A percentile compares a stretch with the other conserved stretches of the same genome.
Evolutionary conservation across 2,797 vertebrate species (phyloP).

Genomic region (Periophthalmus magnuspinnatus): DNA sequence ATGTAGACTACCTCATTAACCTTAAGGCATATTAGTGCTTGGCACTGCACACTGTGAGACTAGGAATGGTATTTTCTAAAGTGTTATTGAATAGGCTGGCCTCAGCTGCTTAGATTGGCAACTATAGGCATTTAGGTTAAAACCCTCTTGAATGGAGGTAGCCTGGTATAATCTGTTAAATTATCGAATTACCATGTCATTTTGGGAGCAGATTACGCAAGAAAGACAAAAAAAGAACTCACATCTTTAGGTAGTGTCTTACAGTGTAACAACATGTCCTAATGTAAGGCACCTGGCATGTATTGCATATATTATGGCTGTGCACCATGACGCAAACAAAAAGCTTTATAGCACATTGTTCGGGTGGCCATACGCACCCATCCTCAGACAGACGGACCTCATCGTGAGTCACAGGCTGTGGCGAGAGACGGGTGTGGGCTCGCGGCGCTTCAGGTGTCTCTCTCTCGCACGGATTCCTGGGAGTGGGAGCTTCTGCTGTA

Average conservation of each 20-base stretch:
- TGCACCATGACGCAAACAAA: not conserved
- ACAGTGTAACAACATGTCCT: not conserved
- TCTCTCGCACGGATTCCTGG: slow-evolving; percentile 23
- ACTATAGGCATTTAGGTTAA: slow-evolving; percentile 13
- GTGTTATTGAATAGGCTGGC: slow-evolving; percentile 21
- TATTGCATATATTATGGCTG: not conserved
- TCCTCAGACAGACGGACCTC: slow-evolving; percentile 40
- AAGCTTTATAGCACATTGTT: slow-evolving; percentile 13
- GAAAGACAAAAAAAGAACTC: slow-evolving; percentile 59
- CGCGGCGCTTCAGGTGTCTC: slow-evolving; percentile 69
- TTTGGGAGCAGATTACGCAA: slow-evolving; percentile 47
- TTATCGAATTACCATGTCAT: slow-evolving; percentile 51
- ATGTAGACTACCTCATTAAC: slow-evolving; percentile 75
- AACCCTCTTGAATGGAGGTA: slow-evolving; percentile 12
- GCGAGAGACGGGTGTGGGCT: slow-evolving; percentile 57
- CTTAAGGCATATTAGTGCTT: slow-evolving; percentile 71
- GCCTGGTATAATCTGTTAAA: slow-evolving; percentile 25
- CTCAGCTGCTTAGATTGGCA: slow-evolving; percentile 47
- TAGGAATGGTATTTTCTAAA: slow-evolving; percentile 38
- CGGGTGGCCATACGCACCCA: slow-evolving; percentile 45
- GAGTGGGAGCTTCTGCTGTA: slow-evolving; percentile 37
- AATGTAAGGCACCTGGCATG: not conserved
- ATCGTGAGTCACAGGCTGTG: slow-evolving; percentile 49
- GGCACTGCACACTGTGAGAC: slow-evolving; percentile 56
- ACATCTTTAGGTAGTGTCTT: not conserved